Percentiles rank a stretch among this genome's conserved stretches.
Evolutionary conservation across 2,113 vertebrate genomes (phyloP).

Genomic region (Caranx melampygus): DNA sequence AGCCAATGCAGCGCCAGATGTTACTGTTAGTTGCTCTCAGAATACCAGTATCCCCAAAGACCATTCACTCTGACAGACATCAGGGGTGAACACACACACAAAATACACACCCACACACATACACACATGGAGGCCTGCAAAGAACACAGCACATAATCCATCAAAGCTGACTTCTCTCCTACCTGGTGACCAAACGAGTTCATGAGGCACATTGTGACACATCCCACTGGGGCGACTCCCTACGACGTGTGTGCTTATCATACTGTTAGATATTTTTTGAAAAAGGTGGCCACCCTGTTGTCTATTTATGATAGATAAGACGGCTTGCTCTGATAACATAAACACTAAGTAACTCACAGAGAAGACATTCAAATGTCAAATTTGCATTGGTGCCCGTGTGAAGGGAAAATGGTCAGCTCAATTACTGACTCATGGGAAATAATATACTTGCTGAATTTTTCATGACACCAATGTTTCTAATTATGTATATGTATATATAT

Average conservation of each 20-base stretch:
- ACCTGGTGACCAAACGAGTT: constrained; percentile 48
- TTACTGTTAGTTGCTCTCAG: constrained; percentile 64
- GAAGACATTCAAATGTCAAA: constrained; percentile 64
- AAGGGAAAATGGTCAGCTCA: constrained; percentile 11
- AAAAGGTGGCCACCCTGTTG: constrained; percentile 37
- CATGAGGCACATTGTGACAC: constrained; percentile 33
- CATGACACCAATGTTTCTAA: constrained; percentile 3
- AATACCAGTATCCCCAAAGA: constrained; percentile 60
- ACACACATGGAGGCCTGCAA: constrained; percentile 13
- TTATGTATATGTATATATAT: constrained; percentile 47
- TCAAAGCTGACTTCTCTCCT: constrained; percentile 65
- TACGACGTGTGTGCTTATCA: constrained; percentile 30
- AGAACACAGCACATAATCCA: constrained; percentile 58
- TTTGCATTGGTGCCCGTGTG: constrained; percentile 37
- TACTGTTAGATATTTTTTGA: constrained; percentile 30
- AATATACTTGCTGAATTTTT: constrained; percentile 6
- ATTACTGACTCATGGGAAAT: constrained; percentile 17
- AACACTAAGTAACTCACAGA: constrained; percentile 36
- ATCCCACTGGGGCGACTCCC: constrained; percentile 23
- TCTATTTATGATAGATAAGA: constrained; percentile 52
- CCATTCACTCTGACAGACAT: constrained; percentile 63
- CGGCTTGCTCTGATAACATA: constrained; percentile 32
- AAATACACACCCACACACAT: constrained; percentile 6
- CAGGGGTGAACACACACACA: constrained; percentile 38
- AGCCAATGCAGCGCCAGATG: constrained; percentile 71